Percentiles rank a stretch among this genome's conserved stretches.
These are phyloP conservation scores for Thereva nobilitata DNA, from an alignment of 2,888 invertebrate genomes.

Conservation along the genomic window DNA sequence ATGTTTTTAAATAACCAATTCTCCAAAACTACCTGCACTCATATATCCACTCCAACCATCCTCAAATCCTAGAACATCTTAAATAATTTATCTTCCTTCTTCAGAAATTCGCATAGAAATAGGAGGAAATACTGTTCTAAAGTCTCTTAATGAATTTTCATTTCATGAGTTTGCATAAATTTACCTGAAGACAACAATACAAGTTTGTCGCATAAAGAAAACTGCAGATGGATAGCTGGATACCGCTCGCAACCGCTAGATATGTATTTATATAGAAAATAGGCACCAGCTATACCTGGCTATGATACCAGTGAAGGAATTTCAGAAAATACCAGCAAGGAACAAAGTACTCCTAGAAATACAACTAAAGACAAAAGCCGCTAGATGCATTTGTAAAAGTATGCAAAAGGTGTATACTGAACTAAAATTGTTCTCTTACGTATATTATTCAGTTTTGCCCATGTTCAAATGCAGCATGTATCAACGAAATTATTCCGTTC, in stretches of 20 bases:
- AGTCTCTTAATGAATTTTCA: conserved; percentile 36
- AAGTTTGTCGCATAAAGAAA: conserved; percentile 36
- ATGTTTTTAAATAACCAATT: too few relatives aligned
- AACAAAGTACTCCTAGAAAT: too few relatives aligned
- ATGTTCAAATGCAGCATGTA: conserved; percentile 12
- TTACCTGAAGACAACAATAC: conserved; percentile 32
- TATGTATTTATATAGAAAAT: conserved; percentile 11
- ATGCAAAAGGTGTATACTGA: too few relatives aligned
- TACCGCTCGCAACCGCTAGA: conserved; percentile 17
- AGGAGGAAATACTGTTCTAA: conserved; percentile 21
- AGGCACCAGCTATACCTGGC: neutral
- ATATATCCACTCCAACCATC: too few relatives aligned
- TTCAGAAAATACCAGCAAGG: too few relatives aligned
- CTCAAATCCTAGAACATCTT: neutral
- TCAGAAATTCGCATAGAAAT: conserved; percentile 33
- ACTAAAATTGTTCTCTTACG: too few relatives aligned
- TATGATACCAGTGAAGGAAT: too few relatives aligned
- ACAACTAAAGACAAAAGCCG: too few relatives aligned
- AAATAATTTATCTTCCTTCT: conserved; percentile 13
- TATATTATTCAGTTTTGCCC: conserved; percentile 10
- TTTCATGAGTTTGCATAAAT: conserved; percentile 36
- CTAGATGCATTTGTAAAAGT: too few relatives aligned
- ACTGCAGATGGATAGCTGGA: conserved; percentile 35
- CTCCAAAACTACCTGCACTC: too few relatives aligned
- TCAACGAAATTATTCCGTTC: conserved; percentile 13